Conservation (phyloP, 2,113 vertebrate species). For the Chauna torquata region DNA sequence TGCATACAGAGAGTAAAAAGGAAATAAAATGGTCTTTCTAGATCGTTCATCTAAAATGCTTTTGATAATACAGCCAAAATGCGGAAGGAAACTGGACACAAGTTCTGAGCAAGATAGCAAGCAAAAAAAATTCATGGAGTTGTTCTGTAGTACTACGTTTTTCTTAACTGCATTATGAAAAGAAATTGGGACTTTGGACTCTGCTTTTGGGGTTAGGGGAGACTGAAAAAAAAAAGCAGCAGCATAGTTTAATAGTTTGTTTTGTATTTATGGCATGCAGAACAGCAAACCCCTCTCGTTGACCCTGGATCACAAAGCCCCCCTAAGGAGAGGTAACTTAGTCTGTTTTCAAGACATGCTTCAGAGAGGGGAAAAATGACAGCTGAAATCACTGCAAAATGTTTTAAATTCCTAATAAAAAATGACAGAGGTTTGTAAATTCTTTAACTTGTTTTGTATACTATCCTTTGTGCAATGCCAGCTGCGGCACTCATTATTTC, state of each 20-base stretch:
- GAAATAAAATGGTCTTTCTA: not conserved
- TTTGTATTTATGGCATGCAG: not conserved
- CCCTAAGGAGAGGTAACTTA: not conserved
- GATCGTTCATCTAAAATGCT: not conserved
- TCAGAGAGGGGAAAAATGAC: not conserved
- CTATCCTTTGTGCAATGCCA: not conserved
- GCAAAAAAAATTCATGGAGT: not conserved
- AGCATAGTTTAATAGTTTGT: not conserved
- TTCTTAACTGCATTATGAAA: not conserved
- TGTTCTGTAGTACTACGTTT: not conserved
- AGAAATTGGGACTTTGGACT: not conserved
- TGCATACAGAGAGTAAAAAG: not conserved
- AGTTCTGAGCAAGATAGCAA: not conserved
- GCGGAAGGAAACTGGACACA: not conserved
- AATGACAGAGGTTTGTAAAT: not conserved
- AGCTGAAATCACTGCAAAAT: not conserved
- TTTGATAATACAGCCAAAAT: not conserved
- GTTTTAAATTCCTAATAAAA: not conserved
- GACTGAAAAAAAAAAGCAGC: not conserved
- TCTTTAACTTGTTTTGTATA: not conserved
- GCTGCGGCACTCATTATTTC: not conserved
- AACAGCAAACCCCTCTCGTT: not conserved
- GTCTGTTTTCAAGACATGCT: not conserved
- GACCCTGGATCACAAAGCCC: not conserved
- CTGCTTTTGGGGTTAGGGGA: not conserved